Base-by-base conservation (phyloP, 2,888 invertebrate species). In the Heliconius aoede region DNA sequence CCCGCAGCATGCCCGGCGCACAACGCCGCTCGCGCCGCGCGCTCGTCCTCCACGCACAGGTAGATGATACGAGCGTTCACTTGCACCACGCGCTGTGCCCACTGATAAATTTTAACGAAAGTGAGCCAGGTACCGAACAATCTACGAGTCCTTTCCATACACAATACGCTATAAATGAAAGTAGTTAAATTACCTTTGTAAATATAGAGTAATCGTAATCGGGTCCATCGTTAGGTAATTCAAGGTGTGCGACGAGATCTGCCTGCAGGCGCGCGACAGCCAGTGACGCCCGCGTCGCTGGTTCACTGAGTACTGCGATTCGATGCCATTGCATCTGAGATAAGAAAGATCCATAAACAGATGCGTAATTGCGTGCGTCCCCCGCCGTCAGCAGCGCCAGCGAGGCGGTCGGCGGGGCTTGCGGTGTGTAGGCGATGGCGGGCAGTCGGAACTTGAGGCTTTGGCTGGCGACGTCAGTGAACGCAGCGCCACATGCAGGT, bases 1-100 rank as follows among this genome's bases (percentile, higher is more conserved):
- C 96, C 95, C 79, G 95, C 94, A 83, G 93, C 95, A 85, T 94
- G 96, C 0, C 97, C 98, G 86, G 97, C 97, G 87, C 98, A 98
- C 95, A 98, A 96, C 21, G 98, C 96, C 76, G 96, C 95, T 51
- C 97, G 95, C 40, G 96, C 96, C 9, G 96, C 96, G 30, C 96
- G 95, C 81, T 95, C 95, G 83, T 96, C 97, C 85, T 97, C 96
- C 71, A 97, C 96, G 86, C 97, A 97, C 11, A 97, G 97, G 81
- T 97, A 97, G 73, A 98, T 96, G 55, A 98, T 97, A 82, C 96
- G 95, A 0, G 96, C 97, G 76, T 95, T 94, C 77, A 73, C 83
- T 4, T 80, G 83, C 18, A 83, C 85, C 73, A 82, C 87, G 30
- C 87, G 88, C 62, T 60, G 68, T 32, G 89, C 90, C 92, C 92